Conservation (phyloP, 2,888 invertebrate species). For the Pristionchus entomophagus region DNA sequence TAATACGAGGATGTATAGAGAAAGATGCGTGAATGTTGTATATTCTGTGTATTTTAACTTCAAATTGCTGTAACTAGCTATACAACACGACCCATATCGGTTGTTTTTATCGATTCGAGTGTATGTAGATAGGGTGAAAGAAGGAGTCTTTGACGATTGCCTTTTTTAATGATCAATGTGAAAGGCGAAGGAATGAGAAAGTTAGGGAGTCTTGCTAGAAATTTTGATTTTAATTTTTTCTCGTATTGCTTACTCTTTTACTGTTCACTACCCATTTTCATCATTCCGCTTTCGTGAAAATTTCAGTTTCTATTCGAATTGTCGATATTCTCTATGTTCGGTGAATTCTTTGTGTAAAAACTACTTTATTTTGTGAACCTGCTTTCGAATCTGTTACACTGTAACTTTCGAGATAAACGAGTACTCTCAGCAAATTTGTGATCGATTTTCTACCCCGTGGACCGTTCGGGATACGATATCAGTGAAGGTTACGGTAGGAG, state of each 20-base stretch:
- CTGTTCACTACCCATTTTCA: neutral
- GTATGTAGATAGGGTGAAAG: neutral
- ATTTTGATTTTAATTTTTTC: neutral
- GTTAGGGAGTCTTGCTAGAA: neutral
- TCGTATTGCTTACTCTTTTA: neutral
- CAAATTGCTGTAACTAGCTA: neutral
- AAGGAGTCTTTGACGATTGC: neutral
- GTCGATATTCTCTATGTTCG: neutral
- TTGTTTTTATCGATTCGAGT: neutral
- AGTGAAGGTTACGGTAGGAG: neutral
- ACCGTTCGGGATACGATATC: neutral
- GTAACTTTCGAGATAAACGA: constrained; percentile 27
- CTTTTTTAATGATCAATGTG: neutral
- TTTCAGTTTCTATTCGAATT: neutral
- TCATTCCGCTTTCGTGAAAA: neutral
- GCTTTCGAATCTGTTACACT: constrained; percentile 1
- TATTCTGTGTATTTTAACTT: neutral
- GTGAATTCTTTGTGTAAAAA: neutral
- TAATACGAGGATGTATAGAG: too few species aligned
- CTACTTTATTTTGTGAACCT: constrained; percentile 14
- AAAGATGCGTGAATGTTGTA: neutral
- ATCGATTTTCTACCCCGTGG: neutral
- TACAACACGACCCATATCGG: neutral
- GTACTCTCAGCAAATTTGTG: neutral
- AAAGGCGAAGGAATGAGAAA: neutral